Evolutionary conservation across 2,797 vertebrate species (phyloP), one percentile per base, ranked within the genome.

Genomic region (Bradypodion ventrale): DNA sequence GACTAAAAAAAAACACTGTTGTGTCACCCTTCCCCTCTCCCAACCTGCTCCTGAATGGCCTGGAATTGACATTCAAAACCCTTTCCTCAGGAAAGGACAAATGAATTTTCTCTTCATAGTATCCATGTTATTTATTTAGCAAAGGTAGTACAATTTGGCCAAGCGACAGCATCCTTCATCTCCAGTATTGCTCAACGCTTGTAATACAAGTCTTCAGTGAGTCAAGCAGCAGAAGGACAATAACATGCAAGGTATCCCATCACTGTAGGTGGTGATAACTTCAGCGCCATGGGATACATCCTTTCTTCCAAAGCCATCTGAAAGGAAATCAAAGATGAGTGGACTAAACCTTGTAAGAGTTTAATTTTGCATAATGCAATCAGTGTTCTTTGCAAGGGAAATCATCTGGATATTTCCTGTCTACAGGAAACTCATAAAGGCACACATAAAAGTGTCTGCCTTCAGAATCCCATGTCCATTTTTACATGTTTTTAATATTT

Each of bases 41-140:
- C 32, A n/a, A 16, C 13, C 19, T 56, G n/a, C 42, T 19, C 27
- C 25, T 29, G n/a, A 69, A 37, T 35, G 74, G 73, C 35, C 56
- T 56, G 76, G 73, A 40, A 73, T 84, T 85, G 59, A 74, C 59
- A 49, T 75, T 79, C 83, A 44, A 66, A 74, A 79, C 44, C 37
- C 65, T 65, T 16, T 49, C 66, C 65, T 37, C 49, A n/a, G 70
- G 44, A 79, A 84, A 79, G 44, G 35, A 63, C 68, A 83, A 76
- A 56, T 76, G 52, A 52, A 52, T 79, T 12, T 10, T 59, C 70
- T 84, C 44, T 35, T 74, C 35, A 15, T 19, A 65, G 46, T 35
- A 52, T 40, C 35, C 35, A 65, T 35, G 12, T 65, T 66, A 52
- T 66, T 79, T 65, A 84, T 79, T 74, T 79, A 52, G 27, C 40